Evolutionary conservation across 2,888 invertebrate species (phyloP), one percentile per base, ranked within the genome.

Genomic region (Philhelius pedissequus): DNA sequence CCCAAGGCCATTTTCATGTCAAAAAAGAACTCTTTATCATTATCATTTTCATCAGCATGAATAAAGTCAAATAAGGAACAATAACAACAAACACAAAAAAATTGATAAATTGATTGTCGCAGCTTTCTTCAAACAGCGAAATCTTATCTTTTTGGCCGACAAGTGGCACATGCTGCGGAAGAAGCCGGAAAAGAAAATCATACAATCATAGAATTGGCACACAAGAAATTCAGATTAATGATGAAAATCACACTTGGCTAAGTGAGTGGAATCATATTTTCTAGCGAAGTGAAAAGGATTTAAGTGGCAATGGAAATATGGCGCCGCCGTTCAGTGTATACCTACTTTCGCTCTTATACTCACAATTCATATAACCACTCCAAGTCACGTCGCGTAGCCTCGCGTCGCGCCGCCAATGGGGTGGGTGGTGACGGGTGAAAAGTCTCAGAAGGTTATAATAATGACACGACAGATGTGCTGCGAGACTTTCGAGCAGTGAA

Each of bases 221-320:
- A 25, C 70, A 70, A 78, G 64, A 62, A 62, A 78, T 74, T 77
- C 52, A 78, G 30, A 54, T 54, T 58, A 58, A 83, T 74, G 62
- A 74, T 60, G 74, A 73, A 78, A 83, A 73, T 69, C 68, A 83
- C 82, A 74, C 56, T 78, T 62, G 40, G 62, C 40, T 38, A 78
- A 69, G 78, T 64, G 62, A 69, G 78, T 64, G 62, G 74, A 83
- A 78, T 83, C 56, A 78, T 74, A 78, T 78, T 68, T 43, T 62
- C 32, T 45, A 64, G 56, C 78, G 69, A 78, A 56, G 73, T 62
- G 62, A 54, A 83, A 83, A 83, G 68, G 68, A 78, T 78, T 52
- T 52, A 74, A 83, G 78, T 74, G 73, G 56, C 50, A 32, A n/a
- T n/a, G n/a, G 68, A 73, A 60, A 38, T 60, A 66, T 73, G 66